A percentile compares a stretch with the other conserved stretches of the same genome.
phyloP scores from a whole-genome alignment of 1,140 invertebrate species.

The Drosophila cardini region DNA sequence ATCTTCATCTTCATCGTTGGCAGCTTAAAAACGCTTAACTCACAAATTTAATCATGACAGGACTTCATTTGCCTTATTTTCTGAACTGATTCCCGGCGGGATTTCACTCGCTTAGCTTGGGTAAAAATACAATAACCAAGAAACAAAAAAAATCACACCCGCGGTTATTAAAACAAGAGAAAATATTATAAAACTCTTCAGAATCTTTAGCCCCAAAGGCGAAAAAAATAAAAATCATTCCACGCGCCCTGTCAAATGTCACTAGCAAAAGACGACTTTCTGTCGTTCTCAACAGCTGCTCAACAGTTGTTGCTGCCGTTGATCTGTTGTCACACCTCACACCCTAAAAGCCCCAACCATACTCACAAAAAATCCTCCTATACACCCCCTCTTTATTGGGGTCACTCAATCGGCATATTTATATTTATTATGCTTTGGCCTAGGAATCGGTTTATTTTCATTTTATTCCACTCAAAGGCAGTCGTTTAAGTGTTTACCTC shows the following conservation, averaged over 20 bases:
- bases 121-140: constrained; percentile 14
- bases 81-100: constrained; percentile 11
- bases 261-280: constrained; percentile 63
- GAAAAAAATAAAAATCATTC: constrained; percentile 21
- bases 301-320: constrained; percentile 13
- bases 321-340: constrained; percentile 51
- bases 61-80: constrained; percentile 8
- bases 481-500: constrained; percentile 48
- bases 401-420: constrained; percentile 63
- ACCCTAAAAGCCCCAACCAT: neutral
- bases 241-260: constrained; percentile 79
- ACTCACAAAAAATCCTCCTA: neutral
- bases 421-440: constrained; percentile 59
- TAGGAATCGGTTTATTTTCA: constrained; percentile 28
- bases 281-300: constrained; percentile 62
- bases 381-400: constrained; percentile 7
- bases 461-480: constrained; percentile 52
- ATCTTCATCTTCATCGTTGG: neutral
- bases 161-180: constrained; percentile 73
- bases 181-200: constrained; percentile 65
- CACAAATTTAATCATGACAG: constrained; percentile 77
- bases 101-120: constrained; percentile 42
- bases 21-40: constrained; percentile 70
- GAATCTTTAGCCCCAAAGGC: constrained; percentile 35
- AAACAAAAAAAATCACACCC: constrained; percentile 71